Conservation (phyloP, 2,888 invertebrate genomes). For the Eristalis pertinax region DNA sequence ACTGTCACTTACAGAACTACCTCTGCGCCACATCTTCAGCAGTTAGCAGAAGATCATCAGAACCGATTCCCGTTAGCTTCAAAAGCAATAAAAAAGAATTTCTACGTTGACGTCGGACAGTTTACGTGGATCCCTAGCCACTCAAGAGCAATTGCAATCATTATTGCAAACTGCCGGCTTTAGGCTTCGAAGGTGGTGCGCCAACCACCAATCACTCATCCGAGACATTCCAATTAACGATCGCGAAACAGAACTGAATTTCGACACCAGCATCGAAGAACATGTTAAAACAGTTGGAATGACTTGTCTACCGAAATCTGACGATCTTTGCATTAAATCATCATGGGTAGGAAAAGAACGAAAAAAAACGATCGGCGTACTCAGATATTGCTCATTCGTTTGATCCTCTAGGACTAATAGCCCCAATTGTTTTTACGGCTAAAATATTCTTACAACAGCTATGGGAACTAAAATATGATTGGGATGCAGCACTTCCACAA, state of each 20-base stretch:
- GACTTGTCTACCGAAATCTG: neutral
- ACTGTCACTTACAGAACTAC: too few species aligned
- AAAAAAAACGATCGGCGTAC: neutral
- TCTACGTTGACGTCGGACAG: neutral
- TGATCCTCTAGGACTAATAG: neutral
- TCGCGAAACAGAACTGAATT: conserved; percentile 1
- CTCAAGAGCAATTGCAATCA: neutral
- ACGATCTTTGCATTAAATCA: neutral
- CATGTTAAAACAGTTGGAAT: neutral
- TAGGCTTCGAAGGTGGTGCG: conserved; percentile 8
- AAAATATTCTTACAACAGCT: neutral
- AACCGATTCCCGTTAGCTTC: neutral
- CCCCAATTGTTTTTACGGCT: neutral
- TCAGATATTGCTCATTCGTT: conserved; percentile 3
- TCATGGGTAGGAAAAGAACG: neutral
- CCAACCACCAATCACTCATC: conserved; percentile 6
- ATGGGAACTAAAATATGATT: too few species aligned
- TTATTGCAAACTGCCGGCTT: conserved; percentile 1
- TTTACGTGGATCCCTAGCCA: neutral
- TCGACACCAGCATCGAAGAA: neutral
- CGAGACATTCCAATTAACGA: conserved; percentile 4
- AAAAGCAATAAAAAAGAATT: neutral
- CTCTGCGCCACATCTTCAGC: too few species aligned
- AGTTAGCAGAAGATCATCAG: too few species aligned
- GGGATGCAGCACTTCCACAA: too few species aligned